Evolutionary conservation across 2,113 vertebrate genomes (phyloP), one percentile per base, ranked within the genome.

Genomic region (Periophthalmus modestus): DNA sequence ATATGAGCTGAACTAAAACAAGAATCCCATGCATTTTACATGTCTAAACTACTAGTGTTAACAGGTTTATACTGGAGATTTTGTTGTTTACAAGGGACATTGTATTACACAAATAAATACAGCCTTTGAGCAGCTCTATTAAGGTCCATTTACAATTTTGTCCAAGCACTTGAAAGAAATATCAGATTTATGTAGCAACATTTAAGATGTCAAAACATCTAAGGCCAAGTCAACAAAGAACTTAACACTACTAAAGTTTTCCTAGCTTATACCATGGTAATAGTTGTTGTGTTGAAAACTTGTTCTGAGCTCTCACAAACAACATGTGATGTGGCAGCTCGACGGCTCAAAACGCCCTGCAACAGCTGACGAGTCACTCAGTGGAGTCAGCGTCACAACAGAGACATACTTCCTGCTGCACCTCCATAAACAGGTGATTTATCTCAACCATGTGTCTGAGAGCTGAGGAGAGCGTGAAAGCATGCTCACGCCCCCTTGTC

Each of bases 341-440:
- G 68, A n/a, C 0, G 7, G 47, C 74, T 68, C 62, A 65, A 85
- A 88, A 90, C 50, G 39, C 73, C 79, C 76, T 11, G 68, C 74
- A 88, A 86, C 91, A 92, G 90, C 91, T 92, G 89, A 91, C 72
- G 5, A 84, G 82, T 81, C 77, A 72, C 59, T 80, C 66, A 61
- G 66, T 15, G 4, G 0, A 80, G 61, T 71, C 63, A 28, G 34
- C 78, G 74, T 47, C 59, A 3, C 2, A 46, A 77, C 83, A 84
- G 82, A 81, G 62, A 85, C 82, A 84, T 81, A 78, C 87, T 78
- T 80, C 73, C 84, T 83, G 76, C 81, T 67, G 75, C 79, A 21
- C 57, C 77, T 62, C 66, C 83, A 87, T 84, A 85, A 86, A 66
- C 62, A 59, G 71, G 68, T 87, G 90, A 92, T 92, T 90, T 91